A percentile compares a stretch with the other conserved stretches of the same genome.
phyloP scores from a whole-genome alignment of 1,140 invertebrate genomes.

The Aphidius ervi region DNA sequence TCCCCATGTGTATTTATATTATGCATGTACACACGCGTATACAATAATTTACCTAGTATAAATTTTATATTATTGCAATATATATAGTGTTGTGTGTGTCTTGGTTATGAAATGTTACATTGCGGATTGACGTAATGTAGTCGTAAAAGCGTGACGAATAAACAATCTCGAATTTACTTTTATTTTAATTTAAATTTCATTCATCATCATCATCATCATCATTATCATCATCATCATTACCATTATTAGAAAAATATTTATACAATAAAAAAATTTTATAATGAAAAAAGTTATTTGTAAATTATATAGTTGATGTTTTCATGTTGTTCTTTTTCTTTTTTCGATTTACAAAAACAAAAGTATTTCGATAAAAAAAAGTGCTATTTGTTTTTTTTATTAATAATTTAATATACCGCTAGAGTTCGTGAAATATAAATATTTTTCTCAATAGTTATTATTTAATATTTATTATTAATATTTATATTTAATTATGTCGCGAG shows the following conservation, averaged over 20 bases:
- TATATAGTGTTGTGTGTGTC: too few relatives aligned
- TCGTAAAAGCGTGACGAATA: conserved; percentile 13
- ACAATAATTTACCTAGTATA: too few relatives aligned
- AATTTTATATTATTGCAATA: too few relatives aligned
- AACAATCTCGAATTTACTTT: background rate
- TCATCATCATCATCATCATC: background rate
- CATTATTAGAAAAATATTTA: background rate
- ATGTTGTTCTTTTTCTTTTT: background rate
- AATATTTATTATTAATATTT: background rate
- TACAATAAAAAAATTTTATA: background rate
- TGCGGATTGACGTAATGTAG: conserved; percentile 5
- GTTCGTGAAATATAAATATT: background rate
- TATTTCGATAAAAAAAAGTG: background rate
- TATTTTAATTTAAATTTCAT: background rate
- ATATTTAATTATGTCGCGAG: background rate
- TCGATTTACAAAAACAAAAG: too few relatives aligned
- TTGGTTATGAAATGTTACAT: background rate
- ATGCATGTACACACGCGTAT: too few relatives aligned
- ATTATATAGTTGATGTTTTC: background rate
- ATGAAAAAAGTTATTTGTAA: background rate
- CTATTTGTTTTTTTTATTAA: background rate
- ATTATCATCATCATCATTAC: too few relatives aligned
- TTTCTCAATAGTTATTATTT: background rate
- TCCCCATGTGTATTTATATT: too few relatives aligned
- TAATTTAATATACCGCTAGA: conserved; percentile 6